Conservation (phyloP, 2,888 invertebrate species). For the Kuschelorhynchus macadamiae region DNA sequence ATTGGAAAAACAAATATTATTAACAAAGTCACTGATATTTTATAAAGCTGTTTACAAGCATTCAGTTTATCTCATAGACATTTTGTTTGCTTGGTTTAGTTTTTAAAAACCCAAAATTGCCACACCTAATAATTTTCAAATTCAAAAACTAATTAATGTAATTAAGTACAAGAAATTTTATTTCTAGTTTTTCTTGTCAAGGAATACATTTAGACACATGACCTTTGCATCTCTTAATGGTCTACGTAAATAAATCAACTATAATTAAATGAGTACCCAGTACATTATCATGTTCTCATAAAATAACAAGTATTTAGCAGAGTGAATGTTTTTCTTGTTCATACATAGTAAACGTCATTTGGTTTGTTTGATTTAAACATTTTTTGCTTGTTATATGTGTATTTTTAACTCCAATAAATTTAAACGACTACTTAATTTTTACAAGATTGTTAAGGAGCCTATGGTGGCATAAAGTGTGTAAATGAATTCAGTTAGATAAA, state of each 20-base stretch:
- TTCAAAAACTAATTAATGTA: no score
- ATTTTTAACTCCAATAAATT: conserved; percentile 3
- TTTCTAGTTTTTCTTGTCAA: no score
- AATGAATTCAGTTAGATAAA: no score
- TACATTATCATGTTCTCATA: conserved; percentile 31
- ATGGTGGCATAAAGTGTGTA: no score
- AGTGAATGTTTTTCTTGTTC: conserved; percentile 11
- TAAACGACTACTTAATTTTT: conserved; percentile 6
- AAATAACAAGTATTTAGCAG: conserved; percentile 23
- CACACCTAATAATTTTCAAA: no score
- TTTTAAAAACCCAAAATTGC: no score
- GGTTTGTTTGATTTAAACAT: conserved; percentile 15
- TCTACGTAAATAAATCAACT: conserved; percentile 31
- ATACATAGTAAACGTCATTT: background rate
- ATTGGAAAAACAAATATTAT: no score
- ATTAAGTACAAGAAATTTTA: no score
- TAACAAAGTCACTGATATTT: no score
- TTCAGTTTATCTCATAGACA: no score
- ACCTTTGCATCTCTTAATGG: conserved; percentile 42
- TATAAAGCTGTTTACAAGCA: no score
- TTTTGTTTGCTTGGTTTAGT: no score
- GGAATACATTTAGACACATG: background rate
- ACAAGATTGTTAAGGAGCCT: background rate
- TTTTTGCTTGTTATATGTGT: background rate
- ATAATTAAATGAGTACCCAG: conserved; percentile 21